Percentiles rank a stretch among this genome's conserved stretches.
These are phyloP conservation scores for Dryomyza anilis DNA, from an alignment of 2,888 invertebrate genomes.

Conservation along the genomic window DNA sequence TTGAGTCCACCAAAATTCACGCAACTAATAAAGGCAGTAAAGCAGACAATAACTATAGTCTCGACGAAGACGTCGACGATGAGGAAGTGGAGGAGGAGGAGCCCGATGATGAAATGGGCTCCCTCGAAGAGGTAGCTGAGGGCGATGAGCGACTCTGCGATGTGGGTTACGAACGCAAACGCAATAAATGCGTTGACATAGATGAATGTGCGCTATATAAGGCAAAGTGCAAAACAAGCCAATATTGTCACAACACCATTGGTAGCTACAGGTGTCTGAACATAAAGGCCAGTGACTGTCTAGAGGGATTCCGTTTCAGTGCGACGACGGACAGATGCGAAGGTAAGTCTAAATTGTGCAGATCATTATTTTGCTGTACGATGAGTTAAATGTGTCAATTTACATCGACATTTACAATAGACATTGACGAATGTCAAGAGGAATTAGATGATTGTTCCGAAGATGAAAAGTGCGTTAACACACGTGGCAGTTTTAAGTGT, in stretches of 20 bases:
- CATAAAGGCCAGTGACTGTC: slow-evolving; percentile 47
- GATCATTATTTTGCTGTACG: background rate
- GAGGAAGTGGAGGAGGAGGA: slow-evolving; percentile 25
- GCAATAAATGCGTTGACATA: slow-evolving; percentile 66
- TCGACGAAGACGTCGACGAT: slow-evolving; percentile 16
- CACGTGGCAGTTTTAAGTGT: slow-evolving; percentile 73
- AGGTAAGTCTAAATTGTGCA: slow-evolving; percentile 63
- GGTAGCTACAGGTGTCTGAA: slow-evolving; percentile 70
- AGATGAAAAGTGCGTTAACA: slow-evolving; percentile 73
- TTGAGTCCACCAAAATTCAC: no score
- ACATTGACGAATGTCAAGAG: slow-evolving; percentile 76
- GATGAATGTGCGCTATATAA: slow-evolving; percentile 75
- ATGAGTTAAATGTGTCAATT: no score
- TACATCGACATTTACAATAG: slow-evolving; percentile 60
- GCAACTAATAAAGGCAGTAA: no score
- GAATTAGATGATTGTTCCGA: slow-evolving; percentile 76
- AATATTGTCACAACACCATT: slow-evolving; percentile 71
- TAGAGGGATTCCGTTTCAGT: slow-evolving; percentile 65
- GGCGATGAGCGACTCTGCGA: slow-evolving; percentile 49
- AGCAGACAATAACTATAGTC: background rate
- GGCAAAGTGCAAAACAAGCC: slow-evolving; percentile 66
- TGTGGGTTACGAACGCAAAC: slow-evolving; percentile 60
- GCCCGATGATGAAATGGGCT: slow-evolving; percentile 10
- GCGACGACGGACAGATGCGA: slow-evolving; percentile 65
- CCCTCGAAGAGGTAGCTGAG: slow-evolving; percentile 20